Base-by-base conservation (phyloP, 2,888 invertebrate genomes). In the Cephus rjabovi region DNA sequence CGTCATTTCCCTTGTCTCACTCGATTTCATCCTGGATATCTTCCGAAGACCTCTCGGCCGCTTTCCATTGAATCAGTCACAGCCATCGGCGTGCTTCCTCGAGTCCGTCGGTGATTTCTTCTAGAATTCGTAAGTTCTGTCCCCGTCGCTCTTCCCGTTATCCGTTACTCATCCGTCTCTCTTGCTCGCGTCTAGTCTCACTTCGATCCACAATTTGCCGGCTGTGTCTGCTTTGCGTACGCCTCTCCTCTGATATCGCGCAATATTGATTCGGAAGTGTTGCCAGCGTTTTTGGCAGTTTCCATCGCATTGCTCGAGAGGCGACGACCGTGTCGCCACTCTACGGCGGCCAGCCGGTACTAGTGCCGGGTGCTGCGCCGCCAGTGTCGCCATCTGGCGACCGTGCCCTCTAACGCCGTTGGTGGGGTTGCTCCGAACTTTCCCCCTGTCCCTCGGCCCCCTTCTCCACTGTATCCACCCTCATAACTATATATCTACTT, bases 321-420 rank as follows among this genome's bases (percentile, higher is more conserved):
- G 37, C n/a, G 23, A 2, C 33, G 37, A 33, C 74, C 2, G 37
- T 74, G 74, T 35, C 34, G 37, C 74, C 34, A 4, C 11, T 74
- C 30, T 9, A 31, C 71, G 71, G 71, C 31, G 12, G 33, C 71
- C 23, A 34, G 68, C 71, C 35, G 34, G 73, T 69, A 69, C 69
- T n/a, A 35, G 56, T 33, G 69, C 69, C n/a, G 9, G 33, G 31
- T 12, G 73, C 71, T 12, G 73, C 71, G 30, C 35, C 40, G 79
- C 73, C 76, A 79, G 82, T 84, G 83, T 80, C 83, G 86, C 84
- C 86, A 86, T 83, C 86, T 84, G 80, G 80, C 79, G 80, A 76
- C 75, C 73, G 83, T 85, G 86, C 85, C 86, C 86, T 82, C 83
- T 78, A 86, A 80, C 77, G 69, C 37, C 68, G 69, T 75, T 69